Conservation (phyloP, 2,797 vertebrate species). For the Austrolebias charrua region DNA sequence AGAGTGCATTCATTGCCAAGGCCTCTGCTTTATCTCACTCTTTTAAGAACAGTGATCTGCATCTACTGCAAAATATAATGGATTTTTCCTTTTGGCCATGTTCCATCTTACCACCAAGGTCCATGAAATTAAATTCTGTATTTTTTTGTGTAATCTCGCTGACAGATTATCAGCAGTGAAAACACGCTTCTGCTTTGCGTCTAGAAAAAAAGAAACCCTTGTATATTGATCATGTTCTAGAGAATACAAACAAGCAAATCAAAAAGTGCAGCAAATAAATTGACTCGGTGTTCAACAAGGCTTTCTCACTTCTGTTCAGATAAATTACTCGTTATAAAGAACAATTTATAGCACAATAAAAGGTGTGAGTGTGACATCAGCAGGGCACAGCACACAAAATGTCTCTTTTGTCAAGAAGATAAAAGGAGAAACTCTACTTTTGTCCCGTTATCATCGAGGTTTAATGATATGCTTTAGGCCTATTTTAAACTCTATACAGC, state of each 20-base stretch:
- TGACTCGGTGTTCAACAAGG: slow-evolving; percentile 13
- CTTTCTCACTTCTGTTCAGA: slow-evolving; percentile 15
- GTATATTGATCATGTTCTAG: slow-evolving; percentile 1
- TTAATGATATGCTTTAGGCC: slow-evolving; percentile 61
- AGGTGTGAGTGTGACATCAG: neutral
- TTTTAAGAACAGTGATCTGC: slow-evolving; percentile 16
- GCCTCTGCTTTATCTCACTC: slow-evolving; percentile 13
- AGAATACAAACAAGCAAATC: neutral
- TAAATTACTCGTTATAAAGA: slow-evolving; percentile 11
- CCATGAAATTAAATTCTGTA: slow-evolving; percentile 12
- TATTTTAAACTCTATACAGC: slow-evolving; percentile 73
- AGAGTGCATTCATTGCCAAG: slow-evolving; percentile 13
- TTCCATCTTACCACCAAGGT: slow-evolving; percentile 15
- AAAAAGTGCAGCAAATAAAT: slow-evolving; percentile 10
- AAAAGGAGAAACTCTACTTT: slow-evolving; percentile 27
- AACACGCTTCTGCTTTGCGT: neutral
- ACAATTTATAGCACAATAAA: slow-evolving; percentile 18
- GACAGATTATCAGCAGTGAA: slow-evolving; percentile 6
- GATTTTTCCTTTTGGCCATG: slow-evolving; percentile 20
- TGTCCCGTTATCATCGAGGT: slow-evolving; percentile 39
- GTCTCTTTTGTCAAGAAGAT: slow-evolving; percentile 4
- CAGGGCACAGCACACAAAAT: slow-evolving; percentile 2
- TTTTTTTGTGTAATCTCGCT: slow-evolving; percentile 9
- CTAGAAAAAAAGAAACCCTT: neutral
- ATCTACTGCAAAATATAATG: slow-evolving; percentile 1